Evolutionary conservation across 1,140 invertebrate species (phyloP).

Genomic region (Eueides isabella): DNA sequence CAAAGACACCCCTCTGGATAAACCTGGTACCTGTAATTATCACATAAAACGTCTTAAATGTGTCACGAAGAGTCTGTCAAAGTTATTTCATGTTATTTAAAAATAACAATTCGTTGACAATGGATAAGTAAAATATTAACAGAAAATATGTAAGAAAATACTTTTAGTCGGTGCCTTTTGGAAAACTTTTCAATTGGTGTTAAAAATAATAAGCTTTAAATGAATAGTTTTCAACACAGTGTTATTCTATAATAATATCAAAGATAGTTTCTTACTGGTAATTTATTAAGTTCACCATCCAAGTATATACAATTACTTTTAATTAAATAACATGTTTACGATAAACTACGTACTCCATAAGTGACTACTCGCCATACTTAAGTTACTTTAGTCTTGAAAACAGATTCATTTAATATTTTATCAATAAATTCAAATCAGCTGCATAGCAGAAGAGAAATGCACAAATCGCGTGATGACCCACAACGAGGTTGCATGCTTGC

Average conservation of each 20-base stretch:
- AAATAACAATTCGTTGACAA: not conserved
- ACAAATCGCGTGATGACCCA: not conserved
- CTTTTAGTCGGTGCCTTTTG: not conserved
- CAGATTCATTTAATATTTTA: not conserved
- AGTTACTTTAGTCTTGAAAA: too few relatives aligned
- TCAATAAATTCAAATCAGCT: not conserved
- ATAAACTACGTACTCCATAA: too few relatives aligned
- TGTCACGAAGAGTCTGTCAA: too few relatives aligned
- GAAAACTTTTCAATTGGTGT: not conserved
- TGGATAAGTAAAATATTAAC: not conserved
- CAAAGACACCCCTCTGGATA: too few relatives aligned
- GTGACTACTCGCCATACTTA: too few relatives aligned
- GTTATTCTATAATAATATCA: not conserved
- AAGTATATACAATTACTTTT: too few relatives aligned
- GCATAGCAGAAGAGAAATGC: conserved; percentile 2
- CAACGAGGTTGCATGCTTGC: not conserved
- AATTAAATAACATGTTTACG: too few relatives aligned
- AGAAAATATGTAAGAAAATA: not conserved
- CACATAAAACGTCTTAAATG: too few relatives aligned
- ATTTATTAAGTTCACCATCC: too few relatives aligned
- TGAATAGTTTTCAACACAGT: not conserved
- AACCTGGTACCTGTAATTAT: too few relatives aligned
- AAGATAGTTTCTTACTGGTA: too few relatives aligned
- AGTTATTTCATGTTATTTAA: not conserved
- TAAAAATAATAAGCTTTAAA: not conserved